Base-by-base conservation (phyloP, 2,113 vertebrate genomes). In the Rhinoderma darwinii region DNA sequence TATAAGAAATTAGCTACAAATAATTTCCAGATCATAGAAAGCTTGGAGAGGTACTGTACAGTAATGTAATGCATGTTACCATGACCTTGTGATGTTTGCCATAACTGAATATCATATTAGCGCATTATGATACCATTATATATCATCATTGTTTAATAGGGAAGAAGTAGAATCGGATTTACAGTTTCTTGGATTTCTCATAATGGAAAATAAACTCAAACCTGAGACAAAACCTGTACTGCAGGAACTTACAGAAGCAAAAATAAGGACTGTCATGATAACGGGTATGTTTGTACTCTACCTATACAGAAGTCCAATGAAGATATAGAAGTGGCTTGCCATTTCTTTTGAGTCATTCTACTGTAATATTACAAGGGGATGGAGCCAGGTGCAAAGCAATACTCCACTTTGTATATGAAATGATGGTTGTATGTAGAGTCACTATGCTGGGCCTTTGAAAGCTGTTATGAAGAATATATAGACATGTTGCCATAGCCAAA, bases 171-270 rank as follows among this genome's bases (percentile, higher is more conserved):
- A 96, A 90, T 91, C 90, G 44, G 89, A 93, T 77, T 85, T 96
- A 86, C 84, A 89, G 20, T 95, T 96, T 89, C 89, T 96, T 90
- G 95, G 95, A 27, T 88, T 96, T 17, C 89, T 96, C 72, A 92
- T 96, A 88, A 92, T 96, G 91, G 94, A 95, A 89, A 96, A 96
- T 88, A 91, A 83, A 54, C 47, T 96, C 72, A 96, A 96, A 81
- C 90, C 59, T 4, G 93, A 95, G 41, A 95, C 95, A 66, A 92
- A 89, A 25, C 88, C 92, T 61, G 92, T 92, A 22, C 89, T 96
- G 70, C 90, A 94, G 86, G 94, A 96, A 75, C 93, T 96, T 87
- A 91, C 83, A 44, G 90, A 93, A 44, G 95, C 94, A 75, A 10
- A 0, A 73, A 94, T 96, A 89, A 94, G 93, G 84, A 94, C 88